Conservation (phyloP, 2,888 invertebrate species). For the Sycophila texana region DNA sequence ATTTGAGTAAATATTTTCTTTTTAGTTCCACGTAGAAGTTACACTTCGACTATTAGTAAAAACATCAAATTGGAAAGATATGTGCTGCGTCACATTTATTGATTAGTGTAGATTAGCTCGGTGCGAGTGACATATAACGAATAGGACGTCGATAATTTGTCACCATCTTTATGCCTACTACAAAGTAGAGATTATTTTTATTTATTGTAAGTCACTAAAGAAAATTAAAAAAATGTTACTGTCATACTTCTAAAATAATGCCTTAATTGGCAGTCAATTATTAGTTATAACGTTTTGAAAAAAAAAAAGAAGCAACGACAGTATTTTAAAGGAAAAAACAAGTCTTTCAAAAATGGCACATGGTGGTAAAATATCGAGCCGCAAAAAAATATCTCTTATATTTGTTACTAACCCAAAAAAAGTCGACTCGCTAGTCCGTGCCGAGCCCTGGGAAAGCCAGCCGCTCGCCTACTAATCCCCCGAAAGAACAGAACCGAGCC, state of each 20-base stretch:
- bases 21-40: slow-evolving; percentile 13
- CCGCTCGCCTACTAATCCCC: slow-evolving; percentile 59
- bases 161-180: slow-evolving; percentile 45
- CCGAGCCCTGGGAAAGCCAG: slow-evolving; percentile 62
- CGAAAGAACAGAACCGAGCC: slow-evolving; percentile 20
- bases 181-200: too few species aligned
- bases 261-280: too few species aligned
- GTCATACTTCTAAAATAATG: too few species aligned
- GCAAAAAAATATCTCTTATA: slow-evolving; percentile 4
- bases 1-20: too few species aligned
- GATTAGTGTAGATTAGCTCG: slow-evolving; percentile 63
- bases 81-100: slow-evolving; percentile 66
- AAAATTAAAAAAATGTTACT: too few species aligned
- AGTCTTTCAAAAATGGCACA: neutral
- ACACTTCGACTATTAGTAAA: slow-evolving; percentile 46
- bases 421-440: slow-evolving; percentile 50
- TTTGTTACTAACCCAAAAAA: slow-evolving; percentile 67
- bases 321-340: too few species aligned
- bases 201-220: too few species aligned
- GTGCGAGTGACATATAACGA: slow-evolving; percentile 65
- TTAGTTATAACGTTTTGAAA: neutral
- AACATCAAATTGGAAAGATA: slow-evolving; percentile 71
- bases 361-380: slow-evolving; percentile 16
- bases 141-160: slow-evolving; percentile 57
- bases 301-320: neutral